These are phyloP conservation scores for Cloeon dipterum DNA, from an alignment of 2,888 invertebrate genomes.

Conservation along the genomic window DNA sequence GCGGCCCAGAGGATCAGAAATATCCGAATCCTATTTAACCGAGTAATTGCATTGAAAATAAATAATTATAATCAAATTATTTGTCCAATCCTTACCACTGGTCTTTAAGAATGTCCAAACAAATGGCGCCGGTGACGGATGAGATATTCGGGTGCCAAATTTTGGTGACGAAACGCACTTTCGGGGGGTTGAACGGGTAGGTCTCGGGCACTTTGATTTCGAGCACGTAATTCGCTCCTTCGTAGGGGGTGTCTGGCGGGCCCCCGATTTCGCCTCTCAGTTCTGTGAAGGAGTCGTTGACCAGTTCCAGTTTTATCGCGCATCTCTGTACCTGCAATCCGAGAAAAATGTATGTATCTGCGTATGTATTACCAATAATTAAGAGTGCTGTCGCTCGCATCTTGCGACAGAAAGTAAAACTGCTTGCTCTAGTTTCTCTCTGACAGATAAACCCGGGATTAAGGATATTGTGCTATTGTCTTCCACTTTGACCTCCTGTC, in stretches of 20 bases:
- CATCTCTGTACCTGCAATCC: constrained; percentile 54
- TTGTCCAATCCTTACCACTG: constrained; percentile 37
- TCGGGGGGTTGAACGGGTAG: constrained; percentile 98
- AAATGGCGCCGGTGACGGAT: constrained; percentile 93
- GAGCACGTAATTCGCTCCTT: constrained; percentile 79
- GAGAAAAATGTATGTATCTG: too few species aligned
- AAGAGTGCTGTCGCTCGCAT: too few species aligned
- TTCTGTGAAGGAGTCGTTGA: constrained; percentile 79
- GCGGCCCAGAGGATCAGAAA: too few species aligned
- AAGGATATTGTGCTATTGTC: too few species aligned
- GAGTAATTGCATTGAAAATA: constrained; percentile 7
- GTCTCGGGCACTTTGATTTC: constrained; percentile 98
- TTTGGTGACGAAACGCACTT: constrained; percentile 89
- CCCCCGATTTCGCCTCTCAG: constrained; percentile 90
- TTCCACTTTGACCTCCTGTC: too few species aligned
- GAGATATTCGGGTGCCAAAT: constrained; percentile 99
- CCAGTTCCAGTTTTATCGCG: constrained; percentile 68
- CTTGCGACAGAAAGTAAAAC: too few species aligned
- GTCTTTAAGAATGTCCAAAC: constrained; percentile 94
- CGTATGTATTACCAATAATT: too few species aligned
- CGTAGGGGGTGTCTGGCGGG: constrained; percentile 95
- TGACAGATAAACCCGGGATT: too few species aligned
- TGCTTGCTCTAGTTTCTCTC: too few species aligned
- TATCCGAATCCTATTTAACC: not conserved
- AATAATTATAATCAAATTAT: not conserved